A percentile compares a stretch with the other conserved stretches of the same genome.
Evolutionary conservation across 2,888 invertebrate species (phyloP).

Genomic region (Cataglyphis cursor): DNA sequence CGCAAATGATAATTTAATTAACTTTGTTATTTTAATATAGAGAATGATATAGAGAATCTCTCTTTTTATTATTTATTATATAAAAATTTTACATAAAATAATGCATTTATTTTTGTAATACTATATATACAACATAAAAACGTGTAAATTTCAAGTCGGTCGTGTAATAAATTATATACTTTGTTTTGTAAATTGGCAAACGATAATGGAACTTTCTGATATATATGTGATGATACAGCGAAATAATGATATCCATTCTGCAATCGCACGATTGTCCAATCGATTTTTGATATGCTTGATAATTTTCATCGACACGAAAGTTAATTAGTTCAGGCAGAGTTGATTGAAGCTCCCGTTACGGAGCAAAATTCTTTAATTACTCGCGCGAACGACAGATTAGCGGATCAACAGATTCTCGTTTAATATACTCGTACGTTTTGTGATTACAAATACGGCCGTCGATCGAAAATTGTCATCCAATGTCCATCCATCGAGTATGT

Average conservation of each 20-base stretch:
- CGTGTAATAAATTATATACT: background rate
- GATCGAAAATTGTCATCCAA: background rate
- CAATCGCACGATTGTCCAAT: conserved; percentile 14
- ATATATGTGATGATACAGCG: background rate
- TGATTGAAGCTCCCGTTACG: conserved; percentile 23
- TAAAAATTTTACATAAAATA: background rate
- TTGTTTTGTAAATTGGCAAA: background rate
- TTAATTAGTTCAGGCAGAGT: conserved; percentile 48
- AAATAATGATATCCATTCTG: background rate
- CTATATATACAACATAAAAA: background rate
- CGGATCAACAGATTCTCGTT: conserved; percentile 15
- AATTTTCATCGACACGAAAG: conserved; percentile 40
- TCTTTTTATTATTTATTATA: background rate
- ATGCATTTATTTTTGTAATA: background rate
- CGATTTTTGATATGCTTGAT: conserved; percentile 11
- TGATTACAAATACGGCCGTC: background rate
- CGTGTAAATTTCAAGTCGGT: background rate
- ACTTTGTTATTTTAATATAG: background rate
- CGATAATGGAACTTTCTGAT: conserved; percentile 2
- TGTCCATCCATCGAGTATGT: background rate
- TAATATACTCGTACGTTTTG: background rate
- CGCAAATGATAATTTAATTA: background rate
- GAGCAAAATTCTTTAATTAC: conserved; percentile 50
- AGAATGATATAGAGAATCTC: background rate
- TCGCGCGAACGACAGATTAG: background rate